Evolutionary conservation across 2,113 vertebrate genomes (phyloP).

Genomic region (Scopus umbretta): DNA sequence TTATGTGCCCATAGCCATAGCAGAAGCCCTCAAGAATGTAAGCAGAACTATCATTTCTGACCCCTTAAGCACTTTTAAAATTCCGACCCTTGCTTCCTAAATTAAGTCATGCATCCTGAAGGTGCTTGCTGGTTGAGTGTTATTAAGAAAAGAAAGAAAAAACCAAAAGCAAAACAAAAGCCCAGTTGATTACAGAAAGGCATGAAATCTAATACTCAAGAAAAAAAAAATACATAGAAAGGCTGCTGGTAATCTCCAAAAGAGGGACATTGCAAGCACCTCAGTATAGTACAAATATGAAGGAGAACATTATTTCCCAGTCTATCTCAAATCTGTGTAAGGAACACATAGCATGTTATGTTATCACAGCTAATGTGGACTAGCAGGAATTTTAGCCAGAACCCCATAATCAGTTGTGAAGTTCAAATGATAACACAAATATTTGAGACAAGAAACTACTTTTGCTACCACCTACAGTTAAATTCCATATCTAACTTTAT

Average conservation of each 20-base stretch:
- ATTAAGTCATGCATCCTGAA: neutral
- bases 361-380: neutral
- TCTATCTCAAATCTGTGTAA: neutral
- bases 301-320: neutral
- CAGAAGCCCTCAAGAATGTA: neutral
- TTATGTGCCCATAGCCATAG: neutral
- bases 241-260: neutral
- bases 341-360: neutral
- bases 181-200: neutral
- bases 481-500: neutral
- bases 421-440: neutral
- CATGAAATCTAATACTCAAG: neutral
- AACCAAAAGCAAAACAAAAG: neutral
- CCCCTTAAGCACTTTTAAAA: neutral
- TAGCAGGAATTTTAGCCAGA: slow-evolving; percentile 65
- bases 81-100: neutral
- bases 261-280: neutral
- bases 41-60: neutral
- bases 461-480: slow-evolving; percentile 32
- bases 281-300: neutral
- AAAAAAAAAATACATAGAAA: neutral
- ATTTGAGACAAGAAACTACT: neutral
- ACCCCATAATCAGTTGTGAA: neutral
- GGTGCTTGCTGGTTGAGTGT: neutral
- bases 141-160: neutral